Percentiles rank a stretch among this genome's conserved stretches.
Conservation (phyloP, 2,797 vertebrate species). For the Pteronotus mesoamericanus region DNA sequence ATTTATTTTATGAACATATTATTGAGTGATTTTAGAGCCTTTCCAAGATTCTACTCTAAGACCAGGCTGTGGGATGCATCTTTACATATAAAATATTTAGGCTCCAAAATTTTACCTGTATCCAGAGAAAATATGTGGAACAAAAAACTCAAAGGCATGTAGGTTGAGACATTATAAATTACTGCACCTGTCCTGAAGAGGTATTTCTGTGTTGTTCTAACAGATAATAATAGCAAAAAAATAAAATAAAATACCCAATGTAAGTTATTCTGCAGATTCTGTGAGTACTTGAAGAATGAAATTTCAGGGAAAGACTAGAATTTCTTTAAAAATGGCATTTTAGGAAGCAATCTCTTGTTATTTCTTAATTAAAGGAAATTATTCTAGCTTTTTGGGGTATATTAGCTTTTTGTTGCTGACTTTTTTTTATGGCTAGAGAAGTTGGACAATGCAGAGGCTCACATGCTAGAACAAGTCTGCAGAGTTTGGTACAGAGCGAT, state of each 20-base stretch:
- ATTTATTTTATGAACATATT: not conserved
- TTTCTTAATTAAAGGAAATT: not conserved
- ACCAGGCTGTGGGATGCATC: not conserved
- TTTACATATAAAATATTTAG: not conserved
- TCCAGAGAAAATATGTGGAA: not conserved
- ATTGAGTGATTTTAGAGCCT: not conserved
- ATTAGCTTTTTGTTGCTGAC: not conserved
- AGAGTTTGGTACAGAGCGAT: not conserved
- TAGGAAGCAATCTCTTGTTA: not conserved
- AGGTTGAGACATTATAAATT: not conserved
- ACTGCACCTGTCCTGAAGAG: not conserved
- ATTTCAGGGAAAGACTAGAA: not conserved
- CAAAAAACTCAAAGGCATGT: not conserved
- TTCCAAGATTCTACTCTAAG: not conserved
- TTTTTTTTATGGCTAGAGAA: not conserved
- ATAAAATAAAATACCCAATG: not conserved
- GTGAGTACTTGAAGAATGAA: not conserved
- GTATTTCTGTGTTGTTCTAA: not conserved
- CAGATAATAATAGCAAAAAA: not conserved
- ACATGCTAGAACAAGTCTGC: not conserved
- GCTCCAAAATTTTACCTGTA: not conserved
- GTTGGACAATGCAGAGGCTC: not conserved
- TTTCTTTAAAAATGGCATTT: not conserved
- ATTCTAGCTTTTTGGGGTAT: not conserved
- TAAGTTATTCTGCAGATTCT: not conserved